Base-by-base conservation (phyloP, 37 sponge, comb jelly and placozoan species). In the Diacarnus erythraeanus region DNA sequence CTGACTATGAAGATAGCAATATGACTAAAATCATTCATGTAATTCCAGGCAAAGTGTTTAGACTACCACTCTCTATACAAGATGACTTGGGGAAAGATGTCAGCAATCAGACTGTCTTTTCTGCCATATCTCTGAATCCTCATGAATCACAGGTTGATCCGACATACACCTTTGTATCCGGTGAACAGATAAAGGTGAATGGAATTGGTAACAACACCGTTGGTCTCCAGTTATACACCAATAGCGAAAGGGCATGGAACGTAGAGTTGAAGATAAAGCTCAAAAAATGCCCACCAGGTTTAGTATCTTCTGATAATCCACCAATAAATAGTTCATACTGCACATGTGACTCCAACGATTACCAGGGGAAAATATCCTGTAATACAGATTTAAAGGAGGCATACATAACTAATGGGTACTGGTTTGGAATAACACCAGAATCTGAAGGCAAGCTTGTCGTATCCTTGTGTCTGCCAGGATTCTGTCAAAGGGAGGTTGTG, bases 31-130 rank as follows among this genome's bases (percentile, higher is more conserved):
- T 4, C 2, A 3, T 63, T 2, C n/a, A 36, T 33, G 80, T 66
- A 0, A 83, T 80, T 42, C 89, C 89, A n/a, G 89, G 89, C 3
- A 27, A 79, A 57, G 33, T 15, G 2, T 36, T 79, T 27, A 40
- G 26, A 21, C 69, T 86, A 17, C 69, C 67, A 0, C 27, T 80
- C 2, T 29, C 5, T 30, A 47, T 51, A 64, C 3, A 10, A 31
- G 79, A 79, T 44, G 79, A 79, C 31, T 26, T 51, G 1, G 21
- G 4, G 6, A 18, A 44, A 3, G 58, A 66, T 21, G 3, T 79
- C 3, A 44, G 37, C 35, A 8, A 47, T 10, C 69, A 66, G 12
- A 54, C 51, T 3, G 57, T 79, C 10, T 66, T 51, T 51, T 5
- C 9, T 42, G 27, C 44, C 35, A 36, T 5, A 3, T 6, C 26